phyloP scores from a whole-genome alignment of 2,113 vertebrate species.

The Propithecus coquereli region DNA sequence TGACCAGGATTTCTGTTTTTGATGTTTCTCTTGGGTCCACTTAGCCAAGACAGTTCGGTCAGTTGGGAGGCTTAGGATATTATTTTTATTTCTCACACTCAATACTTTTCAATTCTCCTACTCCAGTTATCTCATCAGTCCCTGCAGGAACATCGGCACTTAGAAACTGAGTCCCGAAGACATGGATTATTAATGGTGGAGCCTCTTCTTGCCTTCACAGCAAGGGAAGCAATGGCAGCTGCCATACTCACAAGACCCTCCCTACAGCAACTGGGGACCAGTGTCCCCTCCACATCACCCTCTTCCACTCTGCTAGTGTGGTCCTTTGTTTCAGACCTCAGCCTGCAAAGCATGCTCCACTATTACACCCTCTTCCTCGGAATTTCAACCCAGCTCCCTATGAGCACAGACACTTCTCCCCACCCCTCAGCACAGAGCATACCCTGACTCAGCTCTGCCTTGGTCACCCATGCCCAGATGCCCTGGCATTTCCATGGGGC shows the following conservation, averaged over 20 bases:
- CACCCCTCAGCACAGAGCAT: background rate
- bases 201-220: background rate
- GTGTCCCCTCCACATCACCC: too few species aligned
- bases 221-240: background rate
- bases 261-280: background rate
- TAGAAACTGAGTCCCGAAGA: background rate
- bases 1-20: too few species aligned
- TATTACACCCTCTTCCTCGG: background rate
- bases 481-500: background rate
- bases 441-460: background rate
- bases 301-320: background rate
- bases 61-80: too few species aligned
- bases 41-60: too few species aligned
- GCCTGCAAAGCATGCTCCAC: background rate
- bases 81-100: background rate
- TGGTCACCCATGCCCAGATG: background rate
- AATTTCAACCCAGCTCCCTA: background rate
- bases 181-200: background rate
- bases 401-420: rapidly evolving
- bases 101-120: background rate
- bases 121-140: background rate
- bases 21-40: too few species aligned
- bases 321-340: background rate
- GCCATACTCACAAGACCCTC: background rate
- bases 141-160: background rate